Evolutionary conservation across 2,113 vertebrate genomes (phyloP).

Genomic region (Quiscalus mexicanus): DNA sequence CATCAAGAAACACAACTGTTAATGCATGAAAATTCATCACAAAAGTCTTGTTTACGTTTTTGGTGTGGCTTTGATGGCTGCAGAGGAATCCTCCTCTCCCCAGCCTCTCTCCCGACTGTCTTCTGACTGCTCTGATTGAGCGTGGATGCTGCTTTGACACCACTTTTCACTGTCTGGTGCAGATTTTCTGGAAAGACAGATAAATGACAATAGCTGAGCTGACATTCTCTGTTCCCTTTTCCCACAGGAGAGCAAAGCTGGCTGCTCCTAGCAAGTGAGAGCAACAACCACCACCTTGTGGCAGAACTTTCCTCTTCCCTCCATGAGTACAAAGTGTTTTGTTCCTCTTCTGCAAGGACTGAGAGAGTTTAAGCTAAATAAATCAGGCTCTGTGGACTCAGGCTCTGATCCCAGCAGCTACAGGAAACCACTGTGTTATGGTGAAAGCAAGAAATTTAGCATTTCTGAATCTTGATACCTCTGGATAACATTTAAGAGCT

Average conservation of each 20-base stretch:
- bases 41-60: conserved; percentile 67
- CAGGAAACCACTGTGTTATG: background rate
- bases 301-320: background rate
- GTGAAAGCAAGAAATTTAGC: background rate
- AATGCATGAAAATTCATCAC: background rate
- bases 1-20: background rate
- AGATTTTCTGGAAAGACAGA: conserved; percentile 57
- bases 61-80: background rate
- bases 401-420: background rate
- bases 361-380: background rate
- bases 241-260: background rate
- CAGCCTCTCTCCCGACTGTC: conserved; percentile 56
- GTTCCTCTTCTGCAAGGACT: background rate
- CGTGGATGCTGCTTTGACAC: conserved; percentile 66
- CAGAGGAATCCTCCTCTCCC: conserved; percentile 27
- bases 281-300: conserved; percentile 54
- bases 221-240: background rate
- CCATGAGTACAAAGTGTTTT: background rate
- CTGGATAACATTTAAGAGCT: background rate
- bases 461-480: background rate
- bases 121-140: conserved; percentile 49
- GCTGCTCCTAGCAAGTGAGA: background rate
- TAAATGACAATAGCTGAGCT: background rate
- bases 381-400: background rate
- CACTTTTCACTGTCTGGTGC: conserved; percentile 70